Evolutionary conservation across 1,140 invertebrate species (phyloP).

Genomic region (Nymphalis io): DNA sequence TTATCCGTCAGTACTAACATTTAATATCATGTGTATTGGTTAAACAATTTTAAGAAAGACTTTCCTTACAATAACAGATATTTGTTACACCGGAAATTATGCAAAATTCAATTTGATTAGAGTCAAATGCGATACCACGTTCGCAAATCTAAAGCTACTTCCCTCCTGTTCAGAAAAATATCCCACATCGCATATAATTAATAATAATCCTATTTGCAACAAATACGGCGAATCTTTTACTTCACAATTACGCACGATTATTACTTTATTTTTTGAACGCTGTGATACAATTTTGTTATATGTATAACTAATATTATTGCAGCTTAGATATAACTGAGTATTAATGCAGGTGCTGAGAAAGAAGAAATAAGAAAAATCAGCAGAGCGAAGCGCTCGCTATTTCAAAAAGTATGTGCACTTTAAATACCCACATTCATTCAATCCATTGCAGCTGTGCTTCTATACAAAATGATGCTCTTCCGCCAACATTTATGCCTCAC

Average conservation of each 20-base stretch:
- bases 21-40: neutral
- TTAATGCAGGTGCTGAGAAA: conserved; percentile 26
- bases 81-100: neutral
- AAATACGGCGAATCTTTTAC: neutral
- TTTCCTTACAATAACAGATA: no score
- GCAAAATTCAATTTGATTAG: conserved; percentile 25
- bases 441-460: conserved; percentile 41
- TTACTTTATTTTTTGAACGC: no score
- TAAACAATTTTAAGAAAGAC: neutral
- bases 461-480: conserved; percentile 46
- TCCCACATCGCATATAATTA: neutral
- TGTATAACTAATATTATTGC: no score
- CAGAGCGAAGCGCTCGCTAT: conserved; percentile 36
- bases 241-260: neutral
- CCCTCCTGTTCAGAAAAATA: neutral
- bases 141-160: conserved; percentile 11
- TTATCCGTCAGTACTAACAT: conserved; percentile 1
- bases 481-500: conserved; percentile 40
- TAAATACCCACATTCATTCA: conserved; percentile 53
- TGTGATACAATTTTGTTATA: neutral
- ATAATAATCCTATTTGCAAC: conserved; percentile 21
- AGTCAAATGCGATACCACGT: conserved; percentile 22
- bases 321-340: conserved; percentile 8
- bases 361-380: conserved; percentile 35
- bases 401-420: conserved; percentile 47